Evolutionary conservation across 92 coral and sea anemone genomes (phyloP).

Genomic region (Phymanthus crucifer): DNA sequence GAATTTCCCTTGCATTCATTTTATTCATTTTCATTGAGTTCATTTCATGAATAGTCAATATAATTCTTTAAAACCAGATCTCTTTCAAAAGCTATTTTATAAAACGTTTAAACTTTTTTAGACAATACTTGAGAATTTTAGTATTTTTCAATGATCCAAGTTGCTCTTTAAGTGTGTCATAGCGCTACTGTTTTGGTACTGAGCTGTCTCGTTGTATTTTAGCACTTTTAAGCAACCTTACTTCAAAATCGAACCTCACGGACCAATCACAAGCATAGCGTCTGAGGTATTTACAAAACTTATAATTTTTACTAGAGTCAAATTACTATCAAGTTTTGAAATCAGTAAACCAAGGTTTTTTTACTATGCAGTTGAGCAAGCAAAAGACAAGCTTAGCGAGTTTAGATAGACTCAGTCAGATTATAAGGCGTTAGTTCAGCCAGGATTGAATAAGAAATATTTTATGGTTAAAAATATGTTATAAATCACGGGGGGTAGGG

Average conservation of each 20-base stretch:
- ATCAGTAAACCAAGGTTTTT: not conserved
- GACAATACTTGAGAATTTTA: no score
- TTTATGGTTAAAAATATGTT: not conserved
- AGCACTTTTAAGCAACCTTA: not conserved
- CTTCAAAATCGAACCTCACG: not conserved
- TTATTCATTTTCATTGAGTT: not conserved
- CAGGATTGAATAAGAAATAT: not conserved
- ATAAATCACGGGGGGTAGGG: not conserved
- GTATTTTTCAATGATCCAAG: no score
- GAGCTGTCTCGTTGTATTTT: not conserved
- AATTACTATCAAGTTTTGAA: not conserved
- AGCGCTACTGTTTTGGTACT: not conserved
- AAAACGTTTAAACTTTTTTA: no score
- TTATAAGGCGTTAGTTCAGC: constrained; percentile 2
- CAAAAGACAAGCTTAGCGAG: not conserved
- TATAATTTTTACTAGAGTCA: not conserved
- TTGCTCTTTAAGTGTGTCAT: no score
- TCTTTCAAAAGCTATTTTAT: no score
- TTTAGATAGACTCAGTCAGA: constrained; percentile 5
- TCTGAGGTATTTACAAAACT: not conserved
- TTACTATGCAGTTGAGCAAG: not conserved
- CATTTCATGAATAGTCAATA: not conserved
- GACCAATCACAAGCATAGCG: not conserved
- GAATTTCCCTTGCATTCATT: not conserved
- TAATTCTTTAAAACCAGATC: no score